These are phyloP conservation scores for Cinara cedri DNA, from an alignment of 2,888 invertebrate genomes.

Conservation along the genomic window DNA sequence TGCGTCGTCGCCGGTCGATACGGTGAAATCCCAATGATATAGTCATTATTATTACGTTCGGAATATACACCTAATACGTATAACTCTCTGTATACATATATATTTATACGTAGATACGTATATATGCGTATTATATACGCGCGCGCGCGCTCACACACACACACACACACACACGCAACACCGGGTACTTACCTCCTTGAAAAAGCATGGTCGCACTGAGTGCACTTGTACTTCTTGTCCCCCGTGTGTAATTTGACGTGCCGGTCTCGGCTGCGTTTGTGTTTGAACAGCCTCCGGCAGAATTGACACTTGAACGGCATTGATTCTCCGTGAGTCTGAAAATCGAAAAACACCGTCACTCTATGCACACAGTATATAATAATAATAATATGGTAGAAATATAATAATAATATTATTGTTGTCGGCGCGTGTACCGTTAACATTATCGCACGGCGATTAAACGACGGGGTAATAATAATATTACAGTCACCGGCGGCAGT, in stretches of 20 bases:
- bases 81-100: background rate
- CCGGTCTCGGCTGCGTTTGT: slow-evolving; percentile 90
- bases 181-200: slow-evolving; percentile 78
- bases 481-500: no score
- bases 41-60: background rate
- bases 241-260: slow-evolving; percentile 85
- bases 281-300: slow-evolving; percentile 90
- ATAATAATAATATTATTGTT: background rate
- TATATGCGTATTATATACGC: no score
- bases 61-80: background rate
- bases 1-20: background rate
- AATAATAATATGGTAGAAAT: background rate
- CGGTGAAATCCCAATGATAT: slow-evolving; percentile 14
- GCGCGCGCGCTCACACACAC: no score
- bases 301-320: slow-evolving; percentile 92
- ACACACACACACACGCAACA: no score
- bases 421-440: background rate
- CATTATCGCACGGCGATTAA: background rate
- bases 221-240: slow-evolving; percentile 73
- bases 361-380: background rate
- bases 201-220: slow-evolving; percentile 86
- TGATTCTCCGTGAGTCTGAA: slow-evolving; percentile 87
- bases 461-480: no score
- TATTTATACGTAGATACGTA: background rate
- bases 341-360: slow-evolving; percentile 11